Evolutionary conservation across 2,888 invertebrate species (phyloP).

Genomic region (Tinea pellionella): DNA sequence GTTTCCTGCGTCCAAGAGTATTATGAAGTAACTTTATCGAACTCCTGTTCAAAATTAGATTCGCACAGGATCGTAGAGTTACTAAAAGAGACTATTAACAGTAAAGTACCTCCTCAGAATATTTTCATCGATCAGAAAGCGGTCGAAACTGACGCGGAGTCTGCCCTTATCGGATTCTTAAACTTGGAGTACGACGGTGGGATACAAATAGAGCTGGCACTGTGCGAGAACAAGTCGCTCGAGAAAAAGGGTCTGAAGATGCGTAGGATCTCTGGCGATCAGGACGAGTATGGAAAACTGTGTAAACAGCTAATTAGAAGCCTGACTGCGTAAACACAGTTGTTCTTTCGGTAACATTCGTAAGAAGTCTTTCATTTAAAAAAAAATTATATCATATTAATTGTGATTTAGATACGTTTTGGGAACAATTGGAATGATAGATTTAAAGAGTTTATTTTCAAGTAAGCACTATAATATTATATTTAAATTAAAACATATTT

Average conservation of each 20-base stretch:
- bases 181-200: constrained; percentile 85
- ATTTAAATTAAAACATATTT: too few relatives aligned
- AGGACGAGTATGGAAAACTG: constrained; percentile 86
- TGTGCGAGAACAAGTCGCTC: constrained; percentile 78
- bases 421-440: background rate
- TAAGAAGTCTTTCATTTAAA: background rate
- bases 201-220: constrained; percentile 85
- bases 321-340: constrained; percentile 74
- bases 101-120: constrained; percentile 77
- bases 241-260: constrained; percentile 86
- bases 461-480: background rate
- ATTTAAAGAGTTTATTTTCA: background rate
- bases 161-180: constrained; percentile 57
- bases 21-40: constrained; percentile 82
- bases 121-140: constrained; percentile 60
- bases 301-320: constrained; percentile 90
- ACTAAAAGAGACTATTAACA: constrained; percentile 82
- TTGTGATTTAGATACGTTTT: background rate
- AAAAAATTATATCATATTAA: background rate
- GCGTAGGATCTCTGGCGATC: constrained; percentile 89
- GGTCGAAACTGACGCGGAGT: constrained; percentile 25
- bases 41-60: constrained; percentile 83
- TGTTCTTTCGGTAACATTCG: background rate
- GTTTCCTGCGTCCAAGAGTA: constrained; percentile 53
- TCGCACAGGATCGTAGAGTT: constrained; percentile 83